phyloP scores from a whole-genome alignment of 2,888 invertebrate species.

The Podabrus alpinus region DNA sequence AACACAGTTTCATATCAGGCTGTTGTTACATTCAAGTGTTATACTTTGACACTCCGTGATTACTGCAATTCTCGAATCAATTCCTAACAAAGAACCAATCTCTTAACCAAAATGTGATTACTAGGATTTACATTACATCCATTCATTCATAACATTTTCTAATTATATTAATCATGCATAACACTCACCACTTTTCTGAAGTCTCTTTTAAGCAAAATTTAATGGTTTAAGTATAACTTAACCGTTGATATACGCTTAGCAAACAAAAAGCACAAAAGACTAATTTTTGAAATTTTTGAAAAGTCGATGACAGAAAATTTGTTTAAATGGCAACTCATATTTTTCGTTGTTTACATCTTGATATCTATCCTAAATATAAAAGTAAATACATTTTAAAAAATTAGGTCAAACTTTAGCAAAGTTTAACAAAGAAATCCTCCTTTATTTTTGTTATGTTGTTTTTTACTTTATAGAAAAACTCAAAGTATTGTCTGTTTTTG shows the following conservation, averaged over 20 bases:
- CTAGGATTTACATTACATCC: neutral
- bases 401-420: neutral
- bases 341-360: no score
- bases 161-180: neutral
- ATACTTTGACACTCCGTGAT: conserved; percentile 23
- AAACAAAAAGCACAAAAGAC: neutral
- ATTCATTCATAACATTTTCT: neutral
- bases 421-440: neutral
- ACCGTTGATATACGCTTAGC: neutral
- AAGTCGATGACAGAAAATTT: neutral
- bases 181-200: neutral
- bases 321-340: neutral
- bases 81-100: neutral
- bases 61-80: neutral
- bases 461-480: neutral
- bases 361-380: no score
- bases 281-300: neutral
- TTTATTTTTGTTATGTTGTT: neutral
- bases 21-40: conserved; percentile 35
- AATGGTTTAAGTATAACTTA: neutral
- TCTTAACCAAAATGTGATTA: neutral
- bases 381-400: neutral
- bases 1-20: conserved; percentile 27
- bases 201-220: neutral
- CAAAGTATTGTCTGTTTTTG: neutral